Conservation (phyloP, 1,140 invertebrate species). For the Tetramorium simillimum region DNA sequence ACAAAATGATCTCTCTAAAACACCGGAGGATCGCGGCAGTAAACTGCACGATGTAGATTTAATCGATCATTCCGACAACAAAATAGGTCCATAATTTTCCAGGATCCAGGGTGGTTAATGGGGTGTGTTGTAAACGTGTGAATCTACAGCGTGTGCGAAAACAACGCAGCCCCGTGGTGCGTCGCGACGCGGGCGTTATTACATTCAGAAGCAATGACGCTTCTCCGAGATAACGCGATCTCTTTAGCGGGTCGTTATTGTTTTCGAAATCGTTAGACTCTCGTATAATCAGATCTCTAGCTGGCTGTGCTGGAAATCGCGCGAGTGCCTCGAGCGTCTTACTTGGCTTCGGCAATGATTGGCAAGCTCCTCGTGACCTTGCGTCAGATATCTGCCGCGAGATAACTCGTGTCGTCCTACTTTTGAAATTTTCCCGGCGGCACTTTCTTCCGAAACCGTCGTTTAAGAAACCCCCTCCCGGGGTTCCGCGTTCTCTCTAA, state of each 20-base stretch:
- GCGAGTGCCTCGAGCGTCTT: not conserved
- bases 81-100: conserved; percentile 47
- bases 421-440: conserved; percentile 40
- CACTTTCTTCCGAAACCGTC: conserved; percentile 10
- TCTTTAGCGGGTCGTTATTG: not conserved
- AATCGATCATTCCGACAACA: not conserved
- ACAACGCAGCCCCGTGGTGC: not conserved
- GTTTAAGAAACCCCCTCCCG: not conserved
- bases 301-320: not conserved
- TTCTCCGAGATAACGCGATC: not conserved
- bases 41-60: not conserved
- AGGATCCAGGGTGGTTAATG: not conserved
- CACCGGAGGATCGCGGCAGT: not conserved
- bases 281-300: not conserved
- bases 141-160: not conserved
- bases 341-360: conserved; percentile 51
- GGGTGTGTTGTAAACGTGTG: conserved; percentile 5
- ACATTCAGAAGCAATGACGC: not conserved
- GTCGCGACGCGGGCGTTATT: not conserved
- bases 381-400: conserved; percentile 37
- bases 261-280: not conserved
- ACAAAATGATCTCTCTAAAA: not conserved
- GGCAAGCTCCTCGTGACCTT: conserved; percentile 51
- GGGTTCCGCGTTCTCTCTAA: conserved; percentile 29
- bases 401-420: conserved; percentile 50